Percentiles rank a stretch among this genome's conserved stretches.
These are phyloP conservation scores for Peromyscus leucopus DNA, from an alignment of 2,113 vertebrate species.

Conservation along the genomic window DNA sequence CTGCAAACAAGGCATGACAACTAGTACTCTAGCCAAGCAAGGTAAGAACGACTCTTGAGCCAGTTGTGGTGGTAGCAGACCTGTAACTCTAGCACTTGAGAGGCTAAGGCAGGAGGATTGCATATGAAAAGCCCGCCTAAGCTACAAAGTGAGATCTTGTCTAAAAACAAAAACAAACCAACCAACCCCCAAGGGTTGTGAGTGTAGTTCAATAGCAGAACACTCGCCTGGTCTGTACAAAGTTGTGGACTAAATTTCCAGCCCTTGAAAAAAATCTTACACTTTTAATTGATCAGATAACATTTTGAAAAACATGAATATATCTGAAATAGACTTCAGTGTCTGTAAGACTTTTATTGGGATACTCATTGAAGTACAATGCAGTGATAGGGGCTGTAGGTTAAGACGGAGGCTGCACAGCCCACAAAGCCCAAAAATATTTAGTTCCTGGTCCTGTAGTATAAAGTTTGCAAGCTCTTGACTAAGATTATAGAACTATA, in stretches of 20 bases:
- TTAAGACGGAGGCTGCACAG: not conserved
- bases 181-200: not conserved
- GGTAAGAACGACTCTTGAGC: not conserved
- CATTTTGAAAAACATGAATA: accelerated
- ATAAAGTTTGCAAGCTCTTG: not conserved
- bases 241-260: not conserved
- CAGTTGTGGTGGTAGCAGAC: not conserved
- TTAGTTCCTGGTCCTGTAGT: not conserved
- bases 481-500: too few relatives aligned
- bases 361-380: accelerated
- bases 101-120: not conserved
- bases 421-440: not conserved
- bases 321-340: not conserved
- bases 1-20: not conserved
- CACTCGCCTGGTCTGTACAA: not conserved
- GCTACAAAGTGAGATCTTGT: not conserved
- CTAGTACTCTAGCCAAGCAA: accelerated
- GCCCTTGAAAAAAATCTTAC: not conserved
- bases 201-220: not conserved
- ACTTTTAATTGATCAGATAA: not conserved
- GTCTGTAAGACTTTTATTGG: accelerated
- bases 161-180: not conserved
- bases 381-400: accelerated
- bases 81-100: not conserved
- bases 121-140: not conserved